A percentile compares a stretch with the other conserved stretches of the same genome.
Conservation (phyloP, 92 coral and sea anemone species). For the Galaxea fascicularis region DNA sequence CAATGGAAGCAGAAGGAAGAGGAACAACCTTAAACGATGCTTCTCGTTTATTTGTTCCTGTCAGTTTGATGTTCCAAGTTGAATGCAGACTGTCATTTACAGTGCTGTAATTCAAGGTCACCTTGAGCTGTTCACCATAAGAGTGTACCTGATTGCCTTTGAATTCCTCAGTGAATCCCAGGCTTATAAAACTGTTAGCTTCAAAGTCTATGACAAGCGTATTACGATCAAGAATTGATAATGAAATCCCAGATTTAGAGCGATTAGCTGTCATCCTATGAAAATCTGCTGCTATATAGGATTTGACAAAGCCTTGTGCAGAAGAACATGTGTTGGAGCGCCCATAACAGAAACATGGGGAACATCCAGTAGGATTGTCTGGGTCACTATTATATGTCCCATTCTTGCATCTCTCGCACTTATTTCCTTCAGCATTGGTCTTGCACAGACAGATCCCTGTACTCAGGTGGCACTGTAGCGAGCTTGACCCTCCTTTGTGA, state of each 20-base stretch:
- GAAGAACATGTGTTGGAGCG: slow-evolving; percentile 81
- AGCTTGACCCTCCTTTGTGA: slow-evolving; percentile 81
- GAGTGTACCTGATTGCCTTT: slow-evolving; percentile 71
- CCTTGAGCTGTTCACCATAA: slow-evolving; percentile 69
- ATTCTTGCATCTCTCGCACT: slow-evolving; percentile 76
- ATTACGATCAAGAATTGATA: neutral
- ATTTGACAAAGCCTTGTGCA: slow-evolving; percentile 67
- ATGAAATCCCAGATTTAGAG: neutral
- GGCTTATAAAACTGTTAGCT: neutral
- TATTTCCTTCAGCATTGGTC: slow-evolving; percentile 77
- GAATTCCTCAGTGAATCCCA: slow-evolving; percentile 35
- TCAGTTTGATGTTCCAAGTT: slow-evolving; percentile 57
- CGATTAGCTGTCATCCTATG: neutral
- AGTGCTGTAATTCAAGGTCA: slow-evolving; percentile 42
- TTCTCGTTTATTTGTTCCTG: neutral
- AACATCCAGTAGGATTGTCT: slow-evolving; percentile 90
- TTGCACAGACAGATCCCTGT: slow-evolving; percentile 90
- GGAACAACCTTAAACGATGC: slow-evolving; percentile 56
- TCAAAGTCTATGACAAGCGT: neutral
- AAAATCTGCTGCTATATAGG: slow-evolving; percentile 27
- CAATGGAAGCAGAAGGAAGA: slow-evolving; percentile 46
- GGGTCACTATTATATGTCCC: slow-evolving; percentile 83
- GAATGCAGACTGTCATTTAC: slow-evolving; percentile 18
- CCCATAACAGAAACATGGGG: slow-evolving; percentile 92
- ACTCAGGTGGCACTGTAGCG: slow-evolving; percentile 79